phyloP scores from a whole-genome alignment of 2,797 vertebrate genomes.

The Anabacerthia variegaticeps region DNA sequence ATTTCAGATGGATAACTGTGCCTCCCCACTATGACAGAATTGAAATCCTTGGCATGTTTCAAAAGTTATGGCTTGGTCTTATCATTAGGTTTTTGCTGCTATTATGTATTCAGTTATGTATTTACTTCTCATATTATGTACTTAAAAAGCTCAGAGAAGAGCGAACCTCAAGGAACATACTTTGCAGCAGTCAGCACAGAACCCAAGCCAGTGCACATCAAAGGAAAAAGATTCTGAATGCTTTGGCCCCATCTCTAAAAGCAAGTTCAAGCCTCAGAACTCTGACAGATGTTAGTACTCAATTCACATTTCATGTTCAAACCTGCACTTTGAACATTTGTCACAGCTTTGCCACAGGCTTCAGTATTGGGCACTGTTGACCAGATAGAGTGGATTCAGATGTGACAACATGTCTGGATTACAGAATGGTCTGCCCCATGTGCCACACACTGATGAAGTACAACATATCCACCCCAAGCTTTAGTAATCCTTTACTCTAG shows the following conservation, averaged over 20 bases:
- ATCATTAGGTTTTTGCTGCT: not conserved
- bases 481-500: not conserved
- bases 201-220: not conserved
- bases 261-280: not conserved
- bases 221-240: slow-evolving; percentile 25
- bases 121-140: not conserved
- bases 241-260: not conserved
- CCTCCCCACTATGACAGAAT: not conserved
- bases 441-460: not conserved
- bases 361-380: not conserved
- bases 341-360: not conserved
- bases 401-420: not conserved
- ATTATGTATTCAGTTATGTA: not conserved
- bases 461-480: not conserved
- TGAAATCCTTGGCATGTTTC: not conserved
- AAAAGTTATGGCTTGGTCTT: not conserved
- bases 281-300: not conserved
- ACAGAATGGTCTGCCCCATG: not conserved
- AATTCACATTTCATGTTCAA: not conserved
- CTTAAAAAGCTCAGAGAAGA: not conserved
- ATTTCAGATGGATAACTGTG: not conserved
- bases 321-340: not conserved
- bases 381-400: not conserved
- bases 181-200: slow-evolving; percentile 32
- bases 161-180: not conserved